Base-by-base conservation (phyloP, 2,113 vertebrate genomes). In the Thermophis baileyi region DNA sequence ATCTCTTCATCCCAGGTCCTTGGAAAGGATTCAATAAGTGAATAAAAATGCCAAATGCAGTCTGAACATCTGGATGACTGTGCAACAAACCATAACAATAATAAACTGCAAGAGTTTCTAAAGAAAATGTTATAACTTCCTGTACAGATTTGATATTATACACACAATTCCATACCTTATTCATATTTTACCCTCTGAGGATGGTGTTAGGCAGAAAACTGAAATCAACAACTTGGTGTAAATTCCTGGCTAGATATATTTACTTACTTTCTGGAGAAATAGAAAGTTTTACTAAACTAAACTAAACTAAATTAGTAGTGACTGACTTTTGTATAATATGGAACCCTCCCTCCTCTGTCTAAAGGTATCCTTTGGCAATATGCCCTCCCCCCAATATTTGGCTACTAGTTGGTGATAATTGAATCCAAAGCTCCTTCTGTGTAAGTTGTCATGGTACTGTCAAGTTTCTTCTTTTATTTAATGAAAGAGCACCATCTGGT, bases 391-490 rank as follows among this genome's bases (percentile, higher is more conserved):
- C 30, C 63, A 74, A 94, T 60, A 89, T 95, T 96, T 92, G 94
- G 91, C 87, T n/a, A 1, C 96, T 95, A 96, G 95, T 95, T 96
- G 90, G 90, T 94, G 95, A 93, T 93, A 94, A 94, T 90, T 89
- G 54, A 93, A 69, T 40, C 46, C 69, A 16, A 86, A 74, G 89
- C 91, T 92, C 24, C 16, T 47, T 91, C 94, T 93, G 92, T 35
- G 44, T 93, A 30, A 92, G 96, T 96, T 97, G 96, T 95, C 96
- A 97, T 97, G 95, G 96, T 47, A 96, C 91, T 54, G 3, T 22
- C 14, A 63, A 92, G 91, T 74, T 40, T 57, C 25, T 55, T 89
- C 5, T 55, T 25, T 87, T 54, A 89, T 81, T 87, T 94, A 94
- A 87, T 88, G 87, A 86, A 74, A 50, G 88, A 89, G 93, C 92